Evolutionary conservation across 2,113 vertebrate species (phyloP).

Genomic region (Hydrolagus affinis): DNA sequence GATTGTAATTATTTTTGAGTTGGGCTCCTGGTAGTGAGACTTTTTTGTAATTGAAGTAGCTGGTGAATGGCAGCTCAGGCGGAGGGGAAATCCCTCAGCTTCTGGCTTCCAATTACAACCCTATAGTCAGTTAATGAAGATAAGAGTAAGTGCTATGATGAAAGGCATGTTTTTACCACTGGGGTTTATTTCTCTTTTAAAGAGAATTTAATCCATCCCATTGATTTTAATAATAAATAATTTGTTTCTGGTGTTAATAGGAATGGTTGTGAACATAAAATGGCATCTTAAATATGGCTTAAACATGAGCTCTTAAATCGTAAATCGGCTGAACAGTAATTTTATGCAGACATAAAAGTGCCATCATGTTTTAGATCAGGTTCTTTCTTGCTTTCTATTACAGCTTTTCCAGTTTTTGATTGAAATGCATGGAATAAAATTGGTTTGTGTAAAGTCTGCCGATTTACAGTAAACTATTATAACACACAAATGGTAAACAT

Average conservation of each 20-base stretch:
- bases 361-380: neutral
- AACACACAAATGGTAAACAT: neutral
- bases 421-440: neutral
- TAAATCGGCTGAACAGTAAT: neutral
- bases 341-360: neutral
- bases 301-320: neutral
- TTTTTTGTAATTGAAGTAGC: neutral
- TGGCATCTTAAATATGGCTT: neutral
- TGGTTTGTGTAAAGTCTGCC: neutral
- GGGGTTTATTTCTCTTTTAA: neutral
- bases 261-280: neutral
- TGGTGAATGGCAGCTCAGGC: neutral
- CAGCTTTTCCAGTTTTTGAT: neutral
- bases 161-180: neutral
- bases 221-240: neutral
- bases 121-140: neutral
- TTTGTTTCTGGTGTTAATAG: neutral
- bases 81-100: neutral
- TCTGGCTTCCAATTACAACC: neutral
- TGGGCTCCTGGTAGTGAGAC: neutral
- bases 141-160: neutral
- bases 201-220: neutral
- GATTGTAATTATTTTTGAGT: conserved; percentile 5
- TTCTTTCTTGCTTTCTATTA: neutral
- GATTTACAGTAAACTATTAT: neutral